phyloP scores from a whole-genome alignment of 2,113 vertebrate genomes.

The Chlamydotis undulata region DNA sequence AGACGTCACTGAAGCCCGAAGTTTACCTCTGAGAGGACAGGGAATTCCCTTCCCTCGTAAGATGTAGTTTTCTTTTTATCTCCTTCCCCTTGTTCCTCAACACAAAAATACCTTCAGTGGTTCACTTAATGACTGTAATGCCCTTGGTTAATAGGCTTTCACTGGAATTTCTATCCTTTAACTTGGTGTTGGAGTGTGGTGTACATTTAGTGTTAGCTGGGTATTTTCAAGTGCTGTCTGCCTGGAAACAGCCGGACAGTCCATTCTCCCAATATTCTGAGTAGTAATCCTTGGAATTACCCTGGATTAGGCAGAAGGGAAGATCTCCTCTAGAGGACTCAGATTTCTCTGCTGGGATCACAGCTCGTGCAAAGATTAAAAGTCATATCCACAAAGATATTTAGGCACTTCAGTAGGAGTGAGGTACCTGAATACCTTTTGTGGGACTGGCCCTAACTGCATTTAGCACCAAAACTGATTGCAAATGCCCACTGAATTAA shows the following conservation, averaged over 20 bases:
- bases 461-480: neutral
- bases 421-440: neutral
- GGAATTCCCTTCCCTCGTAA: constrained; percentile 8
- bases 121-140: constrained; percentile 54
- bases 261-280: constrained; percentile 50
- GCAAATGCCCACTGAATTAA: neutral
- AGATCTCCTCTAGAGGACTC: constrained; percentile 54
- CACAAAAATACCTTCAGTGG: neutral
- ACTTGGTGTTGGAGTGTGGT: neutral
- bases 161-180: constrained; percentile 45
- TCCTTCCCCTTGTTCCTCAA: neutral
- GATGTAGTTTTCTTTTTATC: neutral
- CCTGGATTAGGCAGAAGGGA: constrained; percentile 64
- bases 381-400: constrained; percentile 12
- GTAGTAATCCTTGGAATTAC: constrained; percentile 71
- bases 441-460: neutral
- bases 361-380: constrained; percentile 55
- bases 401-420: neutral
- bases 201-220: neutral
- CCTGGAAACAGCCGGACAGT: constrained; percentile 7
- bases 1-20: neutral
- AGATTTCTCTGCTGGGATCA: constrained; percentile 38
- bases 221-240: constrained; percentile 29
- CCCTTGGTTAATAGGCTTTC: constrained; percentile 63
- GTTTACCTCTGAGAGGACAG: constrained; percentile 6